Base-by-base conservation (phyloP, 2,113 vertebrate species). In the Hypomesus transpacificus region DNA sequence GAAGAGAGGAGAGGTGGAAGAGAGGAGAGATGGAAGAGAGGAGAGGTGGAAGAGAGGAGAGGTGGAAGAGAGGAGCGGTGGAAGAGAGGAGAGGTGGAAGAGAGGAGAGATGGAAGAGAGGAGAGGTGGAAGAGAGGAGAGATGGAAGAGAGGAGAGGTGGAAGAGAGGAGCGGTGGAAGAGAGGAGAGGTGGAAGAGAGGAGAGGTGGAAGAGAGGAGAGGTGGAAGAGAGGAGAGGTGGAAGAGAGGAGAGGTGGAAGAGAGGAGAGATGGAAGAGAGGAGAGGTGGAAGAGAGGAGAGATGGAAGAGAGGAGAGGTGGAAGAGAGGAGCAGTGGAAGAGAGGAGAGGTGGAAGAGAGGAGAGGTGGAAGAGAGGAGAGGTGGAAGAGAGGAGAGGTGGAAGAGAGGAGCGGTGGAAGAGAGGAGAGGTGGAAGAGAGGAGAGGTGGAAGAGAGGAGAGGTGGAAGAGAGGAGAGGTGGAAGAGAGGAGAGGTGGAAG, bases 201-300 rank as follows among this genome's bases (percentile, higher is more conserved):
- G n/a, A n/a, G n/a, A n/a, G 3, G 24, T 3, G 1, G 3, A 2
- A 26, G 1, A 26, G 1, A 26, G 24, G n/a, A n/a, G n/a, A n/a
- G n/a, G n/a, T n/a, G n/a, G n/a, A n/a, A 26, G 24, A 26, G 24
- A 26, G 31, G 24, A 26, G 24, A 26, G 24, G 3, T n/a, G 24
- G 3, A 24, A 26, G 24, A 26, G 24, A 1, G n/a, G 82, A 24
- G 89, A 90, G 87, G 84, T 91, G 85, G n/a, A 80, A 50, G 56
- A 14, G n/a, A 67, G 52, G 62, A 73, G 72, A 59, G 26, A 90
- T 91, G 92, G 90, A 91, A 92, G 74, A 93, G 91, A 90, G 91
- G 80, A 31, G 66, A n/a, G 53, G 24, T 14, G 26, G n/a, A n/a
- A 28, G 72, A 24, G 24, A 24, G 24, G 24, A 24, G 89, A 90